Evolutionary conservation across 1,140 invertebrate genomes (phyloP).

Genomic region (Drosophila murphyi): DNA sequence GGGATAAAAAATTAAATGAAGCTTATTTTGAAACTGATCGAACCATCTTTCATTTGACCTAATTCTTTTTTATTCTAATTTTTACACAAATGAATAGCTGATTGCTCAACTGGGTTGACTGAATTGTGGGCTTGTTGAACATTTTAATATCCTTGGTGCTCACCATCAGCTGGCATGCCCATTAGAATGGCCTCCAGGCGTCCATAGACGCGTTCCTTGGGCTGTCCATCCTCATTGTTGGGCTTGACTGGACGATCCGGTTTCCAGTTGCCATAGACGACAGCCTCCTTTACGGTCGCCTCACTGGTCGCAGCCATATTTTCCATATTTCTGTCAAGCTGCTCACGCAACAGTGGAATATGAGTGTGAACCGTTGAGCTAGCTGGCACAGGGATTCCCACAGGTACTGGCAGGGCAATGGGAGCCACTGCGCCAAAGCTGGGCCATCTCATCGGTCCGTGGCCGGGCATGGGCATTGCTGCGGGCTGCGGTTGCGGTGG

Average conservation of each 20-base stretch:
- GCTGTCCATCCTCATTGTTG: constrained; percentile 14
- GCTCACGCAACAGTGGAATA: constrained; percentile 61
- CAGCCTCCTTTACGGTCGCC: constrained; percentile 41
- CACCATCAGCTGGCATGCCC: constrained; percentile 63
- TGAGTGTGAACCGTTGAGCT: constrained; percentile 67
- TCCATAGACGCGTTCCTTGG: constrained; percentile 59
- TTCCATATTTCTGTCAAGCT: constrained; percentile 13
- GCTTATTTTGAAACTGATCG: no score
- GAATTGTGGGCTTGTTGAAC: neutral
- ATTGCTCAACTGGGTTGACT: neutral
- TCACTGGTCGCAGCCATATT: constrained; percentile 12
- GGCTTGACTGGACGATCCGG: constrained; percentile 66
- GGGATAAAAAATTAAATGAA: no score
- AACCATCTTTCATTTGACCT: no score
- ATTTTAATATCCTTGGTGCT: neutral
- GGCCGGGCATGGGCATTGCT: constrained; percentile 4
- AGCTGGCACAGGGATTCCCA: constrained; percentile 8
- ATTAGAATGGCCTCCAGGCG: constrained; percentile 70
- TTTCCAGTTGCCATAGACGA: constrained; percentile 80
- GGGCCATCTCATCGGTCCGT: constrained; percentile 31
- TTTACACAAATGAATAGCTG: no score
- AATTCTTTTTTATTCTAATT: no score
- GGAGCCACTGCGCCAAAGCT: constrained; percentile 16
- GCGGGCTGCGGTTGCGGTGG: constrained; percentile 18
- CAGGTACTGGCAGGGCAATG: neutral